Evolutionary conservation across 2,113 vertebrate species (phyloP).

Genomic region (Saguinus imperator): DNA sequence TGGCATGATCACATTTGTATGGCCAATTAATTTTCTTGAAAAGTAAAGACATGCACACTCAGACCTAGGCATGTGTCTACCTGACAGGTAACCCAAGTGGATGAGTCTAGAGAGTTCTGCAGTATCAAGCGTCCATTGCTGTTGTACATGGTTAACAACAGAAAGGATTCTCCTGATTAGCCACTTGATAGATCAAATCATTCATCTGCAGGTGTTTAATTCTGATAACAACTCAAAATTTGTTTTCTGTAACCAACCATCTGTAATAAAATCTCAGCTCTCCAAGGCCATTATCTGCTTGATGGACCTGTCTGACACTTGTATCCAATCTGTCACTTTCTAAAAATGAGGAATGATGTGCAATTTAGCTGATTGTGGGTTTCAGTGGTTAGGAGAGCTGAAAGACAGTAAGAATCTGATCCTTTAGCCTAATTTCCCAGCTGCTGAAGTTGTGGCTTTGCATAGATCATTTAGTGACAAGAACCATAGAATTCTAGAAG

Average conservation of each 20-base stretch:
- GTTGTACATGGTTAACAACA: not conserved
- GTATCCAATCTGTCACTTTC: conserved; percentile 11
- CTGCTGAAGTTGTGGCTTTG: not conserved
- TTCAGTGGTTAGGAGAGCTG: not conserved
- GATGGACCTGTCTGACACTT: conserved; percentile 39
- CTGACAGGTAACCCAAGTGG: not conserved
- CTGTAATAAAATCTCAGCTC: conserved; percentile 53
- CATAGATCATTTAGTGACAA: conserved; percentile 8
- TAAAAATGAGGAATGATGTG: conserved; percentile 11
- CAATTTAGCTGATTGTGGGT: not conserved
- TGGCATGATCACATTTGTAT: not conserved
- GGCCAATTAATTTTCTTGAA: conserved; percentile 19
- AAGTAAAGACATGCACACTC: not conserved
- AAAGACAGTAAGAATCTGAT: conserved; percentile 13
- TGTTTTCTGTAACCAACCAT: conserved; percentile 40
- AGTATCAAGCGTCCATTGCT: not conserved
- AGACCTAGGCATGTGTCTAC: not conserved
- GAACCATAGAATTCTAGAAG: not conserved
- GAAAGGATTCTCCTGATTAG: conserved; percentile 42
- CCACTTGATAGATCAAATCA: conserved; percentile 42
- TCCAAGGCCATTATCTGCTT: conserved; percentile 52
- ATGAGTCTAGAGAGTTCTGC: not conserved
- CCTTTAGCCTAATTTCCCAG: not conserved
- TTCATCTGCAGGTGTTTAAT: conserved; percentile 59
- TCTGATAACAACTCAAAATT: conserved; percentile 54